Conservation (phyloP, 2,797 vertebrate genomes). For the Platalea minor region DNA sequence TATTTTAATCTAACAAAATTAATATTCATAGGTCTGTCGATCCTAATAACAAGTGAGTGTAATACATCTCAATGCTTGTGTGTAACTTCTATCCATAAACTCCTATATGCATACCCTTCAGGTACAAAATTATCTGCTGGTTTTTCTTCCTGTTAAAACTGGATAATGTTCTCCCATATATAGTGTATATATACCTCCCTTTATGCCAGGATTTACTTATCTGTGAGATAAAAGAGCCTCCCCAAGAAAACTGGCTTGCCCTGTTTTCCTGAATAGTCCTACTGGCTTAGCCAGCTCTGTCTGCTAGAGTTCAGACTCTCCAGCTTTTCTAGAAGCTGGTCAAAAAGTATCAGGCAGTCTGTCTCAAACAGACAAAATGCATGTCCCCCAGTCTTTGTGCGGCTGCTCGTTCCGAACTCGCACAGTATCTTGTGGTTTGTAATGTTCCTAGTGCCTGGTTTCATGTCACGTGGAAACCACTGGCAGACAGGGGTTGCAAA, state of each 20-base stretch:
- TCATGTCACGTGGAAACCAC: background rate
- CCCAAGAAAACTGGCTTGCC: background rate
- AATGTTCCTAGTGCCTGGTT: background rate
- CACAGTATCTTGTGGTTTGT: background rate
- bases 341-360: background rate
- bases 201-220: background rate
- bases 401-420: background rate
- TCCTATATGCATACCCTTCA: background rate
- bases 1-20: background rate
- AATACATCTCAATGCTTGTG: background rate
- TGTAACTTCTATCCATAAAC: background rate
- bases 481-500: background rate
- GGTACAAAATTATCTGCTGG: background rate
- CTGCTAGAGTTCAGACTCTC: background rate
- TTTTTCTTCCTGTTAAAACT: background rate
- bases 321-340: background rate
- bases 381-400: background rate
- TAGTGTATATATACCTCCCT: accelerated
- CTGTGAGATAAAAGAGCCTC: background rate
- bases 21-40: background rate
- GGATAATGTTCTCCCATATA: background rate
- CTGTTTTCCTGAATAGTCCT: background rate
- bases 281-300: background rate
- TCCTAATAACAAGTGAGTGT: background rate
- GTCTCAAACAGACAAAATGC: background rate